A percentile compares a stretch with the other conserved stretches of the same genome.
Evolutionary conservation across 2,113 vertebrate species (phyloP).

Genomic region (Tapirus terrestris): DNA sequence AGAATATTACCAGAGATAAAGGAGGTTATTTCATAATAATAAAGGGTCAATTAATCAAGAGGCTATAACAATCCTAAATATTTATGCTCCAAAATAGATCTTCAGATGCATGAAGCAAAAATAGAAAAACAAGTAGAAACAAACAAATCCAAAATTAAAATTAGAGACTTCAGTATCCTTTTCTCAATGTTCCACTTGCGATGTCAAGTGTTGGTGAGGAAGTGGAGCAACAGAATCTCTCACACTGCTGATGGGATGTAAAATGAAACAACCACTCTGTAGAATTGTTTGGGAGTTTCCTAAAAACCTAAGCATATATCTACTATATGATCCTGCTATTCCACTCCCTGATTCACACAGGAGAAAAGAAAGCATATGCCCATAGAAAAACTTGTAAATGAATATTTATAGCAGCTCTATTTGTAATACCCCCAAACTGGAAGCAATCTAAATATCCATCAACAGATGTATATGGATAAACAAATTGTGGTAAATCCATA

Average conservation of each 20-base stretch:
- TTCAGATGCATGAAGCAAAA: not conserved
- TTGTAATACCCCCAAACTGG: not conserved
- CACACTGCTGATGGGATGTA: no score
- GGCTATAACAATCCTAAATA: not conserved
- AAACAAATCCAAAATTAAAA: not conserved
- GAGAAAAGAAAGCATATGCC: not conserved
- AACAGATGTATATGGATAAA: not conserved
- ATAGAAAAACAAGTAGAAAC: not conserved
- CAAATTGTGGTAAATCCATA: not conserved
- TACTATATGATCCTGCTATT: not conserved
- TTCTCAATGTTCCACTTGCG: not conserved
- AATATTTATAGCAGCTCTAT: not conserved
- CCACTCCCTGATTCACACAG: not conserved
- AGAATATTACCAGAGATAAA: not conserved
- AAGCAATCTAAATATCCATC: not conserved
- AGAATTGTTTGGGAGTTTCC: no score
- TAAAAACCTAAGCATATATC: not conserved
- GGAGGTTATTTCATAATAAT: not conserved
- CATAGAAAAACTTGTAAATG: not conserved
- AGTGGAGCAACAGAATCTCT: no score
- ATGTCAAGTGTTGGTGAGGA: no score
- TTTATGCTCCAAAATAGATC: not conserved
- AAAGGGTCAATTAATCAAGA: not conserved
- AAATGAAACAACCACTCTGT: no score
- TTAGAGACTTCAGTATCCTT: not conserved